A percentile compares a stretch with the other conserved stretches of the same genome.
Evolutionary conservation across 1,140 invertebrate species (phyloP).

Genomic region (Dinoponera quadriceps): DNA sequence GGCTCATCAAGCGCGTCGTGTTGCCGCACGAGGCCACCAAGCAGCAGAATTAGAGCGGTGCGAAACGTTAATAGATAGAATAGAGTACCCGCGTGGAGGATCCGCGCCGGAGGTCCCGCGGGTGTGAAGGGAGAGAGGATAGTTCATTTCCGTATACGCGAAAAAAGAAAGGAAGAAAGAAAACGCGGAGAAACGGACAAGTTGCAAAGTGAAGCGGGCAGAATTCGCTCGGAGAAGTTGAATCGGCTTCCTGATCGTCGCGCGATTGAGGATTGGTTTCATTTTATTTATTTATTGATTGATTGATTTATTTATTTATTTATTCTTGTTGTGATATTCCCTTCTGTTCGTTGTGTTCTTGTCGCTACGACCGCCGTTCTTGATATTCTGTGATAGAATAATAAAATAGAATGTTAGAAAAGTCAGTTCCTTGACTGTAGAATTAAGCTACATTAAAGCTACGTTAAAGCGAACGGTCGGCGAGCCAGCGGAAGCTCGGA

Average conservation of each 20-base stretch:
- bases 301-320: too few relatives aligned
- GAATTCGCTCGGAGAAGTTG: not conserved
- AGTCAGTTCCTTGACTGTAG: not conserved
- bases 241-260: not conserved
- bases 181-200: not conserved
- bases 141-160: not conserved
- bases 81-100: slow-evolving; percentile 31
- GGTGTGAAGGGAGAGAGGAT: slow-evolving; percentile 56
- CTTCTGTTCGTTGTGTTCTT: not conserved
- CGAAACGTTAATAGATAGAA: slow-evolving; percentile 39
- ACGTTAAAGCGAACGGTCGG: not conserved
- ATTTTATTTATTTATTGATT: not conserved
- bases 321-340: too few relatives aligned
- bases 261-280: not conserved
- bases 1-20: slow-evolving; percentile 77
- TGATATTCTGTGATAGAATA: not conserved
- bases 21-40: slow-evolving; percentile 73
- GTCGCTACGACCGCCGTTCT: not conserved
- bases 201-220: not conserved
- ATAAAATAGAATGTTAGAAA: not conserved
- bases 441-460: not conserved
- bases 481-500: not conserved
- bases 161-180: not conserved
- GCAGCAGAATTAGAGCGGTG: slow-evolving; percentile 59
- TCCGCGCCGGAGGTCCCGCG: not conserved